Conservation (phyloP, 2,888 invertebrate genomes). For the Diaphora mendica region DNA sequence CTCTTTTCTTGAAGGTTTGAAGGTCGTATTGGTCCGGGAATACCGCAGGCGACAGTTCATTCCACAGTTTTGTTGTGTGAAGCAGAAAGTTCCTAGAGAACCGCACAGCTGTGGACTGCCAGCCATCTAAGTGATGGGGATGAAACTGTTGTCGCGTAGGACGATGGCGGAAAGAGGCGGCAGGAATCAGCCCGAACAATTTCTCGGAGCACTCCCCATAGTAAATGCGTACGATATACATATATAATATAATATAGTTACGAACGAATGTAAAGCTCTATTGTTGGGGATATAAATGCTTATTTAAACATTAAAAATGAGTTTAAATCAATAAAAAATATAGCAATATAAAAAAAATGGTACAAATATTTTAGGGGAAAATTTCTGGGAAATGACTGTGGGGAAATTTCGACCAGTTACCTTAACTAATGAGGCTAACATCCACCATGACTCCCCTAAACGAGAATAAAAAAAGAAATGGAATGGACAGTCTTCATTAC, state of each 20-base stretch:
- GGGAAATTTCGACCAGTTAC: conserved; percentile 80
- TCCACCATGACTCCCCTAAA: conserved; percentile 78
- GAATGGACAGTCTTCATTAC: conserved; percentile 43
- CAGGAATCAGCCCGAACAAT: too few relatives aligned
- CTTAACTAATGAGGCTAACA: conserved; percentile 83
- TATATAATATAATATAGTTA: background rate
- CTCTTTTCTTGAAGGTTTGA: too few relatives aligned
- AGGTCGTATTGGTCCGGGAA: too few relatives aligned
- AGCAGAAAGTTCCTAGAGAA: too few relatives aligned
- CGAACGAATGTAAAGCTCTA: background rate
- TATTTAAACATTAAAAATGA: background rate
- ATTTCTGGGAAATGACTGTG: conserved; percentile 75
- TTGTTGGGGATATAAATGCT: background rate
- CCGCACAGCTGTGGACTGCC: too few relatives aligned
- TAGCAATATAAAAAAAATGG: conserved; percentile 40
- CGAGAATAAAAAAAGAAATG: conserved; percentile 61
- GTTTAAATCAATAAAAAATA: background rate
- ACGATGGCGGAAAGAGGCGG: too few relatives aligned
- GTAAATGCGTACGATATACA: too few relatives aligned
- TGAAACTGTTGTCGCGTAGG: too few relatives aligned
- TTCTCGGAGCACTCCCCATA: too few relatives aligned
- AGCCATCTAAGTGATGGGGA: too few relatives aligned
- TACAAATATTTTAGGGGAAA: conserved; percentile 68
- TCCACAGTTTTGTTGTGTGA: too few relatives aligned
- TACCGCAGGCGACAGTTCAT: too few relatives aligned